Base-by-base conservation (phyloP, 2,113 vertebrate genomes). In the Entelurus aequoreus region DNA sequence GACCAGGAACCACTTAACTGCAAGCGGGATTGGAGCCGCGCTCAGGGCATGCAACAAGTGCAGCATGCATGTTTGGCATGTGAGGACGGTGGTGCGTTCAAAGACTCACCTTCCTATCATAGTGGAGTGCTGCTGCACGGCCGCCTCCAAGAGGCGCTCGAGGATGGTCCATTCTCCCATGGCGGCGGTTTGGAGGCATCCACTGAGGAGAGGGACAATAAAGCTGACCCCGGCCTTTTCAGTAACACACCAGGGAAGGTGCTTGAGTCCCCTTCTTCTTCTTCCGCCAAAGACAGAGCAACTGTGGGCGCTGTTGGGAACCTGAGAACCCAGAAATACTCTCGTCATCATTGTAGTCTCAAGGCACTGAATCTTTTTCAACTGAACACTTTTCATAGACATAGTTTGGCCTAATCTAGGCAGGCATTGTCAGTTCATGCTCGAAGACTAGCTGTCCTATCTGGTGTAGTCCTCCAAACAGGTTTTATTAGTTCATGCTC, bases 151-250 rank as follows among this genome's bases (percentile, higher is more conserved):
- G 90, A 98, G 94, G 91, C 95, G 94, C 93, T 98, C 95, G 75
- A 98, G 88, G 89, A 98, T 98, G 91, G 95, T 98, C 96, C 96
- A 98, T 91, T 98, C 95, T 89, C 96, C 95, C 96, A 98, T 98
- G 91, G 90, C 85, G 92, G 75, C 63, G 60, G 62, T 72, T 76
- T 21, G 67, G 67, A 83, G 62, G 91, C 87, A 84, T 88, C 77
- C 83, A 85, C 80, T 12, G 78, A 72, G 53, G 40, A 66, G 66
- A 28, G 65, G 60, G 55, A 19, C 58, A 76, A 69, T 68, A 69
- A 65, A 51, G 51, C 37, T 61, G 65, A 50, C 28, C 54, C 49
- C 50, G 65, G 59, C 60, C n/a, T 55, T 67, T 38, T 51, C 50
- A 47, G 54, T 48, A 19, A 71, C 28, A 21, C 47, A 65, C 37